Conservation (phyloP, 23 tunicate genomes). For the Corella eumyota region DNA sequence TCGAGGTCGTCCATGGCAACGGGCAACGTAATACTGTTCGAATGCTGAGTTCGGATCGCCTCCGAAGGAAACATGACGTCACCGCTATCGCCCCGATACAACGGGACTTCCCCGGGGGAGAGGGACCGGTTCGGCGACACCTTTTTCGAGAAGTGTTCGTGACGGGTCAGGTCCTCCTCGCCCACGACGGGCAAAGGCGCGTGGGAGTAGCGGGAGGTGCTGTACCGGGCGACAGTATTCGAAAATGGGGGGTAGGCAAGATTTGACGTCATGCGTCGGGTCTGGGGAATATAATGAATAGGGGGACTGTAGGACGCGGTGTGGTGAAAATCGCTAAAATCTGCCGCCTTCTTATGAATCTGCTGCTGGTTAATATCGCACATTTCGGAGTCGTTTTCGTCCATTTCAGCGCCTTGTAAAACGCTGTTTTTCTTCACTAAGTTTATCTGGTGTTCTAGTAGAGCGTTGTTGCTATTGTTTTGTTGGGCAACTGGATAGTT, state of each 20-base stretch:
- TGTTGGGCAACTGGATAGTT: too few species aligned
- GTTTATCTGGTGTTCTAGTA: too few species aligned
- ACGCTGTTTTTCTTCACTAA: too few species aligned
- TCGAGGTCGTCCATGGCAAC: constrained; percentile 22
- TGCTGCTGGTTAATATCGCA: too few species aligned
- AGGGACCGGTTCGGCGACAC: neutral
- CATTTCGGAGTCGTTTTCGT: too few species aligned
- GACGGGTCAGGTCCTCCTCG: constrained; percentile 39
- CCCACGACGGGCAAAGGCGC: constrained; percentile 69
- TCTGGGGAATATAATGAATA: neutral
- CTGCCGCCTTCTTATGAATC: too few species aligned
- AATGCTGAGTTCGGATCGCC: constrained; percentile 6
- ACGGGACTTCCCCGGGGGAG: constrained; percentile 7
- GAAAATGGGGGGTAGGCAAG: neutral
- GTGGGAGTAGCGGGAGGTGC: constrained; percentile 39
- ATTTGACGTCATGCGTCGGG: neutral
- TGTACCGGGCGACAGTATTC: constrained; percentile 2
- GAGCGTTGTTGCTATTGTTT: too few species aligned
- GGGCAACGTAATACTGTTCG: constrained; percentile 5
- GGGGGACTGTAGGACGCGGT: too few species aligned
- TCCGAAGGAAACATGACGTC: neutral
- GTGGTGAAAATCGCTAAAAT: too few species aligned
- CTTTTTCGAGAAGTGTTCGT: neutral
- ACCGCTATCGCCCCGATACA: neutral
- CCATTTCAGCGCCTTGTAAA: too few species aligned